Conservation (phyloP, 2,888 invertebrate genomes). For the Oasisia sp. region DNA sequence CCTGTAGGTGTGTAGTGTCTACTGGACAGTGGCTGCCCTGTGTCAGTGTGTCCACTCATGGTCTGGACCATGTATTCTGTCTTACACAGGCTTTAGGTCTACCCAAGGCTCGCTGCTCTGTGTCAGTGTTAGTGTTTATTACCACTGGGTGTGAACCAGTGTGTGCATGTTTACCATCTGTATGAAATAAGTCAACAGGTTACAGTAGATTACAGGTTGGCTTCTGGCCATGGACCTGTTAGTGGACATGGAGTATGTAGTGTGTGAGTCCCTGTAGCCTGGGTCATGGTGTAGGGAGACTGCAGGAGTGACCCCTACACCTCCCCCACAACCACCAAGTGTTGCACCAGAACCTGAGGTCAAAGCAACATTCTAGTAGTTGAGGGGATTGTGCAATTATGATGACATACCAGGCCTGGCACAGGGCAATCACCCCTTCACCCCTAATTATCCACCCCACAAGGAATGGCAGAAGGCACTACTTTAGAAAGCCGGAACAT, state of each 20-base stretch:
- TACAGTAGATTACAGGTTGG: neutral
- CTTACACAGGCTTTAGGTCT: neutral
- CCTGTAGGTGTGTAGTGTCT: too few relatives aligned
- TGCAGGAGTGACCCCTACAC: too few relatives aligned
- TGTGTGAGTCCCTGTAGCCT: neutral
- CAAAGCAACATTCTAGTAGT: neutral
- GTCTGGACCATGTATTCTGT: neutral
- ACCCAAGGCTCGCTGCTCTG: neutral
- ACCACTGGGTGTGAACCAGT: neutral
- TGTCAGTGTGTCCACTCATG: too few relatives aligned
- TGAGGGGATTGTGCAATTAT: neutral
- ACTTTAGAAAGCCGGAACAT: neutral
- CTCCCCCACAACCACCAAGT: neutral
- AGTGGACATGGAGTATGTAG: neutral
- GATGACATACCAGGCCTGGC: neutral
- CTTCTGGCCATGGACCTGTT: neutral
- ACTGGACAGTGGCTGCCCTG: too few relatives aligned
- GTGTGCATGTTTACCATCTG: neutral
- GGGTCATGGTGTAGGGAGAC: too few relatives aligned
- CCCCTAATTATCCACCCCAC: too few relatives aligned
- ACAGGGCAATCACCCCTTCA: neutral
- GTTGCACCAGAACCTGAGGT: neutral
- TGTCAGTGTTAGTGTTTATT: neutral
- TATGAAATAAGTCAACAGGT: constrained; percentile 8
- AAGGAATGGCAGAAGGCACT: too few relatives aligned